Evolutionary conservation across 2,888 invertebrate genomes (phyloP).

Genomic region (Thelaira solivaga): DNA sequence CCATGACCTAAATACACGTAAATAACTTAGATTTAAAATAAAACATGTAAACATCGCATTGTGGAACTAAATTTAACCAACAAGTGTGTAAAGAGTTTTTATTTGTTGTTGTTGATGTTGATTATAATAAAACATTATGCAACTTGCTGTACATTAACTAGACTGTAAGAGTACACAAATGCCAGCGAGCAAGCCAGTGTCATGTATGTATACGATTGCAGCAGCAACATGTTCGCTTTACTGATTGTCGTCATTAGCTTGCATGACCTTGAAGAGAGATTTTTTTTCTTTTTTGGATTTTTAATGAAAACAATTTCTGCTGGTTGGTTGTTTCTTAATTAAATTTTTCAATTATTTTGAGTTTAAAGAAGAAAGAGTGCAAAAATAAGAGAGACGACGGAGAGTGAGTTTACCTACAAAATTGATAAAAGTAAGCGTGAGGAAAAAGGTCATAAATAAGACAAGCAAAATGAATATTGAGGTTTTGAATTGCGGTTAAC

Average conservation of each 20-base stretch:
- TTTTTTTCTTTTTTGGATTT: neutral
- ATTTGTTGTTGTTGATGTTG: constrained; percentile 2
- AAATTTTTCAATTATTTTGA: no score
- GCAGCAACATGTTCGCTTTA: constrained; percentile 44
- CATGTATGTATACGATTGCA: constrained; percentile 34
- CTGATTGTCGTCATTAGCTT: constrained; percentile 49
- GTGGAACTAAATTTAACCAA: neutral
- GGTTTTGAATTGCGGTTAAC: constrained; percentile 1
- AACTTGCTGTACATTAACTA: constrained; percentile 47
- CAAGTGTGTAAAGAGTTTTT: constrained; percentile 39
- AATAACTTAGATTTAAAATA: constrained; percentile 1
- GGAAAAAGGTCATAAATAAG: constrained; percentile 30
- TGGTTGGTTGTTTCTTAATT: no score
- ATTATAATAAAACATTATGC: constrained; percentile 45
- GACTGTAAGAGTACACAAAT: neutral
- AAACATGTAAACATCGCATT: neutral
- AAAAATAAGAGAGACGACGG: no score
- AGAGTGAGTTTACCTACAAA: neutral
- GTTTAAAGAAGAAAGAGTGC: neutral
- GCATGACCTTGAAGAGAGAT: constrained; percentile 53
- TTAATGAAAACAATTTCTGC: constrained; percentile 4
- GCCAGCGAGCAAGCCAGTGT: neutral
- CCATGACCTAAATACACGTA: constrained; percentile 55
- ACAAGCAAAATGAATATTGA: constrained; percentile 1
- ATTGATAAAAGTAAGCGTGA: constrained; percentile 23